These are phyloP conservation scores for Melieria picta DNA, from an alignment of 2,888 invertebrate genomes.

Conservation along the genomic window DNA sequence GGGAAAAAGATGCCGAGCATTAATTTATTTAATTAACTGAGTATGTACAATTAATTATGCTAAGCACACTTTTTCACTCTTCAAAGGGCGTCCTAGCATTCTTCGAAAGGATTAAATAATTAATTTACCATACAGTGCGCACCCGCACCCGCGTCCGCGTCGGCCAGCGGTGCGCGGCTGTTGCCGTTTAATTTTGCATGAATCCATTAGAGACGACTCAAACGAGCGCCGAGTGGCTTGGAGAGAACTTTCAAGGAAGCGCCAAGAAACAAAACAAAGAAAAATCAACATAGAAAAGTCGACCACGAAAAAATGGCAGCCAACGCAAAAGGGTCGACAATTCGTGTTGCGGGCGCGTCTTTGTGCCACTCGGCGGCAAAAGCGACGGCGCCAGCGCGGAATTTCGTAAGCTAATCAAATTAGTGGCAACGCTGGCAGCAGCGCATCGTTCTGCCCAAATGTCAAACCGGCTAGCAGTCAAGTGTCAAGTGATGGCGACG, in stretches of 20 bases:
- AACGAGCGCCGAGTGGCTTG: not conserved
- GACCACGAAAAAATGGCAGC: too few relatives aligned
- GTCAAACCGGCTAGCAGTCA: constrained; percentile 38
- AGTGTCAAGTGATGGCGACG: not conserved
- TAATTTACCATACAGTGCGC: constrained; percentile 57
- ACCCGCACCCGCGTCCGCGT: constrained; percentile 10
- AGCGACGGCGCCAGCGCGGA: too few relatives aligned
- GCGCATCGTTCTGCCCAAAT: constrained; percentile 23
- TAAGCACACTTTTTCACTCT: constrained; percentile 51
- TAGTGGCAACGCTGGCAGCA: constrained; percentile 46
- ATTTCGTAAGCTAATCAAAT: constrained; percentile 53
- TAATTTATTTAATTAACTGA: constrained; percentile 59
- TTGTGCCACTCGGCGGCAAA: too few relatives aligned
- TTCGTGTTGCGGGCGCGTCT: too few relatives aligned
- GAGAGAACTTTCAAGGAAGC: too few relatives aligned
- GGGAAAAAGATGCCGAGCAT: constrained; percentile 40
- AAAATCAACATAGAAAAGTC: too few relatives aligned
- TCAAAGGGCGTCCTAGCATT: constrained; percentile 34
- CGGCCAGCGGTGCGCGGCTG: not conserved
- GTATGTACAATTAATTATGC: constrained; percentile 61
- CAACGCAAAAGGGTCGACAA: too few relatives aligned
- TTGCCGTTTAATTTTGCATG: constrained; percentile 58
- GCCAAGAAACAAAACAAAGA: too few relatives aligned
- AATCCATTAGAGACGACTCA: constrained; percentile 40
- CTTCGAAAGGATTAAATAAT: constrained; percentile 57